A percentile compares a stretch with the other conserved stretches of the same genome.
These are phyloP conservation scores for Myrmecophaga tridactyla DNA, from an alignment of 2,113 vertebrate species.

Conservation along the genomic window DNA sequence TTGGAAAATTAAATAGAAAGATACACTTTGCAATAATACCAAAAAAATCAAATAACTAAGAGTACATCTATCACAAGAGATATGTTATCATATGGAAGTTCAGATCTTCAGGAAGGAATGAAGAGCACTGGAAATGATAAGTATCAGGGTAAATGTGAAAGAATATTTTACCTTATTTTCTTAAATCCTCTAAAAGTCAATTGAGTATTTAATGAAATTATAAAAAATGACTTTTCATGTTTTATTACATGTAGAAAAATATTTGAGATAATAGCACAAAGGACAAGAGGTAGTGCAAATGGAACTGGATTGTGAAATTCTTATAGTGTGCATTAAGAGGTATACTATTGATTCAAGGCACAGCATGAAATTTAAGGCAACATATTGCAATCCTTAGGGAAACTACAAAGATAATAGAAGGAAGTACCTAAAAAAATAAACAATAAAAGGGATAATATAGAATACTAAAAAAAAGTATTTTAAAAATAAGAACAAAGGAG, in stretches of 20 bases:
- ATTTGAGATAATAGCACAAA: background rate
- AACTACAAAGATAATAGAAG: background rate
- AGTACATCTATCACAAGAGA: background rate
- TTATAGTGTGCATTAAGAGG: background rate
- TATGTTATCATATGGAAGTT: background rate
- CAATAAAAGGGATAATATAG: background rate
- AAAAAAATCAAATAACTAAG: background rate
- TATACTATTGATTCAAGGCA: background rate
- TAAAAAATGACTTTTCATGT: background rate
- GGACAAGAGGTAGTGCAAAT: background rate
- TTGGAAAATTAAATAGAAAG: background rate
- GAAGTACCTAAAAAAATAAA: background rate
- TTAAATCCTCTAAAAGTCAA: background rate
- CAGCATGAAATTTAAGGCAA: background rate
- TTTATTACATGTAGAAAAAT: background rate
- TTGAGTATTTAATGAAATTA: background rate
- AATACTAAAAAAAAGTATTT: background rate
- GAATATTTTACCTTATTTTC: background rate
- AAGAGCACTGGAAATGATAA: background rate
- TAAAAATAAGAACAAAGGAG: background rate
- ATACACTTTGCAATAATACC: background rate
- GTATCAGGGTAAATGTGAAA: background rate
- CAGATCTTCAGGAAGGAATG: background rate
- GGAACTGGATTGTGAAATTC: background rate
- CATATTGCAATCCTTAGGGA: background rate